phyloP scores from a whole-genome alignment of 2,113 vertebrate genomes.

The Philantomba maxwellii region DNA sequence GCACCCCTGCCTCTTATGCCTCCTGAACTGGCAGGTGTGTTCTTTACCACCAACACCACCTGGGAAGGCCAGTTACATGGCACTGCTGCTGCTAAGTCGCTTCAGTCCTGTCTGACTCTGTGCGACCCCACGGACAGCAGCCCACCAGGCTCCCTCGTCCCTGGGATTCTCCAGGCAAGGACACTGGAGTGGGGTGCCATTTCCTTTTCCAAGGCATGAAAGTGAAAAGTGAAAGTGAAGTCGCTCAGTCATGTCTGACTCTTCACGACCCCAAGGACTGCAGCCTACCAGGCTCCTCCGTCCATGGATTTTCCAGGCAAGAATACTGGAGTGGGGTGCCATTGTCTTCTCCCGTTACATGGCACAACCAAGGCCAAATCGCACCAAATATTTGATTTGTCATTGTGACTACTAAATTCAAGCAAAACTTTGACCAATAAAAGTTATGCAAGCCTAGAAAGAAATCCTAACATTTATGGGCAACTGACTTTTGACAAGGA shows the following conservation, averaged over 20 bases:
- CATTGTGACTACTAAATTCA: neutral
- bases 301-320: too few species aligned
- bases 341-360: neutral
- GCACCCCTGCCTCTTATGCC: neutral
- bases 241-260: too few species aligned
- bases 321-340: too few species aligned
- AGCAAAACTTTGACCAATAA: neutral
- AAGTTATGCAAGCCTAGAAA: neutral
- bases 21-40: neutral
- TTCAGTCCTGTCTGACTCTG: too few species aligned
- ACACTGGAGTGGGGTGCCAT: neutral
- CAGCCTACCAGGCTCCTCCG: too few species aligned
- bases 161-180: neutral
- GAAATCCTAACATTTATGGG: neutral
- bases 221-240: neutral
- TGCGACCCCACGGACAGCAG: too few species aligned
- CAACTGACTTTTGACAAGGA: neutral
- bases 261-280: too few species aligned
- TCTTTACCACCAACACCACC: neutral
- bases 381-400: neutral
- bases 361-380: neutral
- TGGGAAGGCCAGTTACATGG: neutral
- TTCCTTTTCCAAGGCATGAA: neutral
- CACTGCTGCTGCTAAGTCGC: neutral
- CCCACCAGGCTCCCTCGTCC: too few species aligned